A percentile compares a stretch with the other conserved stretches of the same genome.
Conservation (phyloP, 2,797 vertebrate genomes). For the Kryptopterus vitreolus region DNA sequence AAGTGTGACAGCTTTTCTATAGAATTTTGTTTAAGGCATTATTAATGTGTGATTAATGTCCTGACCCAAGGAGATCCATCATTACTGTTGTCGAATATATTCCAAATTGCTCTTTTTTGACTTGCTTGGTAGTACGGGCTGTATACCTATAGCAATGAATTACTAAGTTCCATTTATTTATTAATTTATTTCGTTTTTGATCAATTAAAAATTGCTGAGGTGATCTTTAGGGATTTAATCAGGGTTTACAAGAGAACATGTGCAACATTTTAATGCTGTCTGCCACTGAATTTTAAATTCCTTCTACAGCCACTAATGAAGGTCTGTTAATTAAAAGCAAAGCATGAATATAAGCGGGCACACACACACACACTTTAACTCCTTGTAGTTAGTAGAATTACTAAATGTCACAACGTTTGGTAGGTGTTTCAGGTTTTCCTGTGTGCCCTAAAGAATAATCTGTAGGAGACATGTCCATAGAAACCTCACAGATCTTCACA, state of each 20-base stretch:
- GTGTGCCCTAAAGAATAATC: neutral
- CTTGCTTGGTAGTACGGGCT: neutral
- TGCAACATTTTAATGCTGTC: conserved; percentile 22
- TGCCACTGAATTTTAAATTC: conserved; percentile 25
- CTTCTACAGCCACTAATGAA: conserved; percentile 27
- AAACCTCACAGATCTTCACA: neutral
- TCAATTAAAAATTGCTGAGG: neutral
- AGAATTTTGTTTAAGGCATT: neutral
- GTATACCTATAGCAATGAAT: conserved; percentile 29
- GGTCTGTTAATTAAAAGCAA: conserved; percentile 28
- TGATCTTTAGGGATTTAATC: conserved; percentile 27
- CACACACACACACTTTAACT: conserved; percentile 2
- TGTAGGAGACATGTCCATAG: neutral
- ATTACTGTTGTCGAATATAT: neutral
- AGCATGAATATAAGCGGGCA: neutral
- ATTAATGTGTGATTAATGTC: neutral
- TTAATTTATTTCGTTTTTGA: no score
- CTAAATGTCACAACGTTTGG: neutral
- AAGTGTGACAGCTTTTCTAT: neutral
- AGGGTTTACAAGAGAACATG: neutral
- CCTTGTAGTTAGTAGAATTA: neutral
- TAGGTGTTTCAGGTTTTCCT: conserved; percentile 5
- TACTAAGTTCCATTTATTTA: conserved; percentile 23
- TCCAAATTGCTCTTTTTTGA: conserved; percentile 13
- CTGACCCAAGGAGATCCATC: neutral